Evolutionary conservation across 2,113 vertebrate genomes (phyloP).

Genomic region (Myodes glareolus): DNA sequence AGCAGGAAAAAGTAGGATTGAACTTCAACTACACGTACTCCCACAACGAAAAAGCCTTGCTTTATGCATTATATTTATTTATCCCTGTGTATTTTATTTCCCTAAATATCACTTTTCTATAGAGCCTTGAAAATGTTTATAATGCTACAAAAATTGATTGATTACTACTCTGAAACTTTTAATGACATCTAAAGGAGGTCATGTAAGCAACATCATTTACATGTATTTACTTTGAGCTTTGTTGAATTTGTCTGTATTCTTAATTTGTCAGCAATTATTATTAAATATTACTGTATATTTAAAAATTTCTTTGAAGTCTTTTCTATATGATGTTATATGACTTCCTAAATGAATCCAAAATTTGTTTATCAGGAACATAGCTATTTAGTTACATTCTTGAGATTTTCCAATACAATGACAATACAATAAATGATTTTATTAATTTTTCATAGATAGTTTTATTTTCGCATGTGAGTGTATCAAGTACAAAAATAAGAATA

Average conservation of each 20-base stretch:
- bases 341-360: constrained; percentile 38
- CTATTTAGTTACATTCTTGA: constrained; percentile 25
- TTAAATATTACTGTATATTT: neutral
- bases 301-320: constrained; percentile 22
- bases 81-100: neutral
- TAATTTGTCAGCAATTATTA: neutral
- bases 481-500: neutral
- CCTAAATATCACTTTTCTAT: constrained; percentile 1
- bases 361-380: neutral
- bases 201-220: neutral
- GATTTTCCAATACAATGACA: neutral
- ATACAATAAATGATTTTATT: neutral
- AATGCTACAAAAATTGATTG: neutral
- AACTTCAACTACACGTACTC: neutral
- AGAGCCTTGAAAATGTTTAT: neutral
- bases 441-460: neutral
- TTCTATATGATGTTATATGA: neutral
- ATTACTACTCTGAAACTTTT: neutral
- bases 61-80: neutral
- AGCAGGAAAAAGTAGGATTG: neutral
- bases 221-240: neutral
- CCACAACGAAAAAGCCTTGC: neutral
- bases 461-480: neutral
- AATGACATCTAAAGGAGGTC: neutral
- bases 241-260: neutral